These are phyloP conservation scores for Cerastis rubricosa DNA, from an alignment of 2,888 invertebrate species.

Conservation along the genomic window DNA sequence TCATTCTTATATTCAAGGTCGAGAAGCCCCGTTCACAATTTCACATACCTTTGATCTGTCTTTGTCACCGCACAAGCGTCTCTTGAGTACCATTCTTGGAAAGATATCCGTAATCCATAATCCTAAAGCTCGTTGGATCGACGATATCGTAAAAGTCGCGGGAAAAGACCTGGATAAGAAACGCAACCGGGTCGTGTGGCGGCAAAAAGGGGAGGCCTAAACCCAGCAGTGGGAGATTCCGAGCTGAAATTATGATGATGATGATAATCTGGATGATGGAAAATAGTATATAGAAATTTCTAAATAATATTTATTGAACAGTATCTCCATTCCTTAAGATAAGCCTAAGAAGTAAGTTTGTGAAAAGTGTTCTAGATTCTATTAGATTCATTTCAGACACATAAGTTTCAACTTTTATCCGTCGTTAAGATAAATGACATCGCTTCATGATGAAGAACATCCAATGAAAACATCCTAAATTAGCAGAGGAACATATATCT, in stretches of 20 bases:
- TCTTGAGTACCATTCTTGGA: slow-evolving; percentile 13
- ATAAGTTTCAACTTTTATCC: background rate
- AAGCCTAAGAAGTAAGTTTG: background rate
- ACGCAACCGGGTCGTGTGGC: too few species aligned
- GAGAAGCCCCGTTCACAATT: slow-evolving; percentile 4
- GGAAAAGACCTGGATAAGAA: too few species aligned
- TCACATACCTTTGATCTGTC: slow-evolving; percentile 16
- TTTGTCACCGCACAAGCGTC: slow-evolving; percentile 3
- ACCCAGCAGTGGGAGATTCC: too few species aligned
- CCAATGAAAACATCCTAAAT: background rate
- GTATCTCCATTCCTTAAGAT: background rate
- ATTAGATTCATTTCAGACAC: background rate
- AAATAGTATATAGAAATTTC: background rate
- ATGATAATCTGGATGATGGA: background rate
- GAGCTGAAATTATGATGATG: too few species aligned
- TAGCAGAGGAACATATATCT: background rate
- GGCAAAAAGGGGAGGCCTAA: too few species aligned
- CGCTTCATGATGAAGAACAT: background rate
- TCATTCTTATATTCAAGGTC: slow-evolving; percentile 36
- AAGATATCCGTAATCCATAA: background rate
- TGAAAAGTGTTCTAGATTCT: background rate
- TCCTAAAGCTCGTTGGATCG: too few species aligned
- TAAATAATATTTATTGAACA: background rate
- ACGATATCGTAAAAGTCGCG: too few species aligned
- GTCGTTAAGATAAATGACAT: background rate